Conservation (phyloP, 2,113 vertebrate species). For the Sinosuthora webbiana region DNA sequence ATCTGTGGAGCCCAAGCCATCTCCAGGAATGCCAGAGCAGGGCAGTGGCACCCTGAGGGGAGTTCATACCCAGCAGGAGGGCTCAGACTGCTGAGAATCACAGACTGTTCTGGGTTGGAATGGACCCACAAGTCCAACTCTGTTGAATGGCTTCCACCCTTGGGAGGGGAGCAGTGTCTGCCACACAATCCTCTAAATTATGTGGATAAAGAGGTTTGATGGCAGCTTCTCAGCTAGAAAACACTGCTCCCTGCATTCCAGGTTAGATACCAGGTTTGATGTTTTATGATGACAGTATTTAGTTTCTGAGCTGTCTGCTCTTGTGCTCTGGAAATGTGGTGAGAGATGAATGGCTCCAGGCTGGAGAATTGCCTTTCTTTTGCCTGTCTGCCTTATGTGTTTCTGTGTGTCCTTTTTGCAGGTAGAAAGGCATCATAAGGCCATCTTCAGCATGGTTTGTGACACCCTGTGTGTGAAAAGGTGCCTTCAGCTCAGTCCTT, state of each 20-base stretch:
- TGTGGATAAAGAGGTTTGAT: background rate
- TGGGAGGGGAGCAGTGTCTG: background rate
- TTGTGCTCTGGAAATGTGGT: background rate
- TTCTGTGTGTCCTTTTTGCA: background rate
- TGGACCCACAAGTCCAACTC: background rate
- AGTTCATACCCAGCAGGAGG: background rate
- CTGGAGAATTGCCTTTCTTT: background rate
- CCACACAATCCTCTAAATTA: background rate
- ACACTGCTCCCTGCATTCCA: background rate
- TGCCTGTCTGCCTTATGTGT: background rate
- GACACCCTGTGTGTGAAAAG: background rate
- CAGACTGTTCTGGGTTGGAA: background rate
- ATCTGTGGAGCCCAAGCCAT: rapidly evolving
- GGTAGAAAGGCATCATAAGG: background rate
- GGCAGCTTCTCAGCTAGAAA: background rate
- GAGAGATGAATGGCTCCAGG: background rate
- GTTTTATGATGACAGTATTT: background rate
- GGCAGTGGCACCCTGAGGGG: background rate
- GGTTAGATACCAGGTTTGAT: background rate
- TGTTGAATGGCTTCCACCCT: background rate
- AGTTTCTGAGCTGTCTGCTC: background rate
- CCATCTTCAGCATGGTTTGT: background rate
- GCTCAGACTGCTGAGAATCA: background rate
- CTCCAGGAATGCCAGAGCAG: background rate
- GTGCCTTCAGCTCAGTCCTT: background rate